Percentiles rank a stretch among this genome's conserved stretches.
phyloP scores from a whole-genome alignment of 2,797 vertebrate genomes.

The Phylloscopus collybita region DNA sequence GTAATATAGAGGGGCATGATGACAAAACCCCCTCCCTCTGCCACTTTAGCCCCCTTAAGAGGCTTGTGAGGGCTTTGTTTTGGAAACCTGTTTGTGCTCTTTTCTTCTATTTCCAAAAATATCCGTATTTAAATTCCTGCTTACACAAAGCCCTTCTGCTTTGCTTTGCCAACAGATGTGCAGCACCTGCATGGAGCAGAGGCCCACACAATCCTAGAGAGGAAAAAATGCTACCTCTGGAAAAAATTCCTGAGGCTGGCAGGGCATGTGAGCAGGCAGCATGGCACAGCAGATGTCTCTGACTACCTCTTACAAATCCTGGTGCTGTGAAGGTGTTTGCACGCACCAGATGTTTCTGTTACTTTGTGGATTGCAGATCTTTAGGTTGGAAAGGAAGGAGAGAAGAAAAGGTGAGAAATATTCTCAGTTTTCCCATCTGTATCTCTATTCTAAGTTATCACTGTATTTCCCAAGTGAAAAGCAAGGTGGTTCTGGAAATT shows the following conservation, averaged over 20 bases:
- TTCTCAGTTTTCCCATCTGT: neutral
- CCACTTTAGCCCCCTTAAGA: neutral
- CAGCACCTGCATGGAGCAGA: neutral
- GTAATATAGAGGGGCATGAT: neutral
- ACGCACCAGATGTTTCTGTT: neutral
- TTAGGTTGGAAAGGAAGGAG: neutral
- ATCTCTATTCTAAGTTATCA: neutral
- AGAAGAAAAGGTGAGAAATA: neutral
- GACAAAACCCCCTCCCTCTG: neutral
- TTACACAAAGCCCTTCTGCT: neutral
- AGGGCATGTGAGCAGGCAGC: neutral
- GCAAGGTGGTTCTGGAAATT: neutral
- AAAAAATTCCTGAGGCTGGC: neutral
- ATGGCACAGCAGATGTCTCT: neutral
- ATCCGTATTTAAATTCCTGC: neutral
- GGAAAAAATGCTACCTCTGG: neutral
- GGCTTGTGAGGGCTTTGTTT: neutral
- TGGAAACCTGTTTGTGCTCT: neutral
- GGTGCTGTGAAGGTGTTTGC: neutral
- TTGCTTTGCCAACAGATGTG: neutral
- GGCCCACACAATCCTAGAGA: neutral
- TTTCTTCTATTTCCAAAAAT: neutral
- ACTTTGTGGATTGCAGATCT: neutral
- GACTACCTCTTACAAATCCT: neutral
- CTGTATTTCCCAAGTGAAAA: neutral